Percentiles rank a stretch among this genome's conserved stretches.
Conservation (phyloP, 2,888 invertebrate species). For the Geophilus truncorum region DNA sequence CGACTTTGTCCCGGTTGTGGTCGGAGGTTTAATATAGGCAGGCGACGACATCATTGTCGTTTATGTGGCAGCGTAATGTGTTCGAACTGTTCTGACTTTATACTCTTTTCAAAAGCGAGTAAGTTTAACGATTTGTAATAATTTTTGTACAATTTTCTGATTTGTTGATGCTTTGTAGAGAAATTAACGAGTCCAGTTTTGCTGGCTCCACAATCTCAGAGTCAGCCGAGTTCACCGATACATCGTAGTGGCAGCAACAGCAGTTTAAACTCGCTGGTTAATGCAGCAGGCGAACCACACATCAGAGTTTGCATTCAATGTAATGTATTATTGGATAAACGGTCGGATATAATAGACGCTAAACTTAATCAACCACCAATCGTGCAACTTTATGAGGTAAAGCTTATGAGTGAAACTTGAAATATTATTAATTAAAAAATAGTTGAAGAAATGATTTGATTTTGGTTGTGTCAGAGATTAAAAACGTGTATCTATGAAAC, state of each 20-base stretch:
- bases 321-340: constrained; percentile 61
- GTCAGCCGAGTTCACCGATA: constrained; percentile 39
- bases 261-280: constrained; percentile 53
- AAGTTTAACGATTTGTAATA: constrained; percentile 40
- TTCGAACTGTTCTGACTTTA: constrained; percentile 80
- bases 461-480: constrained; percentile 62
- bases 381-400: constrained; percentile 71
- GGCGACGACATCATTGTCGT: constrained; percentile 93
- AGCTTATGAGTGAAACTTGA: too few species aligned
- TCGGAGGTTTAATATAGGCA: constrained; percentile 74
- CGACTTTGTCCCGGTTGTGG: constrained; percentile 88
- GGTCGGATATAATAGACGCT: constrained; percentile 74
- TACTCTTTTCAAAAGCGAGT: constrained; percentile 68
- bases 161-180: constrained; percentile 46
- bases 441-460: not conserved
- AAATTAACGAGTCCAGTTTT: constrained; percentile 56
- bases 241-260: constrained; percentile 52
- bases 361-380: constrained; percentile 73
- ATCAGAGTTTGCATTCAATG: constrained; percentile 56
- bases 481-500: constrained; percentile 70
- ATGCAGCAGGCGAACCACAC: constrained; percentile 45
- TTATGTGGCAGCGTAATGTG: constrained; percentile 92
- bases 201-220: not conserved
- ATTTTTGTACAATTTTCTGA: constrained; percentile 29
- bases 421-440: not conserved